A percentile compares a stretch with the other conserved stretches of the same genome.
Conservation (phyloP, 1,140 invertebrate species). For the Ectropis grisescens region DNA sequence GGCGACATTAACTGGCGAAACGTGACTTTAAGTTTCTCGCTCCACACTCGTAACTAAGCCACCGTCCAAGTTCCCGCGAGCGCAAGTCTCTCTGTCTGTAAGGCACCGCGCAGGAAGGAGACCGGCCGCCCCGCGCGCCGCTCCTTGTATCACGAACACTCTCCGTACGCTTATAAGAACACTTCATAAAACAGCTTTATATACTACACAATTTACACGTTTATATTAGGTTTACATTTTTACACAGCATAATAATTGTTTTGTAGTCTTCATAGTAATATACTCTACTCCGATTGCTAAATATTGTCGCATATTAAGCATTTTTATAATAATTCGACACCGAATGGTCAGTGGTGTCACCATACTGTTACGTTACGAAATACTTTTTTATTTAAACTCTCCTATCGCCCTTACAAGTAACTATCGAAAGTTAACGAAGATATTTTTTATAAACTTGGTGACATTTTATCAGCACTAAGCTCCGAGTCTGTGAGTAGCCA, state of each 20-base stretch:
- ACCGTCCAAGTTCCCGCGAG: no score
- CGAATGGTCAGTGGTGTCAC: constrained; percentile 31
- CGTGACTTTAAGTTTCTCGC: no score
- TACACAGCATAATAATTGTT: constrained; percentile 67
- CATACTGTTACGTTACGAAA: constrained; percentile 18
- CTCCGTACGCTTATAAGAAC: constrained; percentile 61
- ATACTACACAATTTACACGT: constrained; percentile 68
- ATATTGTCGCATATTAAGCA: constrained; percentile 68
- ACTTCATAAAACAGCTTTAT: constrained; percentile 66
- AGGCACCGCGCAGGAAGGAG: no score
- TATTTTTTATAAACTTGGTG: no score
- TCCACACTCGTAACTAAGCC: no score
- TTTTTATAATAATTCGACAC: constrained; percentile 38
- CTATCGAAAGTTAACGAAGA: no score
- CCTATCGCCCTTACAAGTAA: no score
- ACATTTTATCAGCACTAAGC: constrained; percentile 14
- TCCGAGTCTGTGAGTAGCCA: constrained; percentile 32
- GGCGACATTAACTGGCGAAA: no score
- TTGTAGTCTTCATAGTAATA: constrained; percentile 60
- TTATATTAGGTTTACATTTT: constrained; percentile 67
- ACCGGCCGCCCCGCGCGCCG: not conserved
- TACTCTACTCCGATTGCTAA: constrained; percentile 61
- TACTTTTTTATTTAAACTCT: no score
- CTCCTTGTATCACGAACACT: constrained; percentile 16
- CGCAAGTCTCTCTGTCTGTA: no score